Evolutionary conservation across 2,888 invertebrate species (phyloP).

Genomic region (Sepioteuthis lessoniana): DNA sequence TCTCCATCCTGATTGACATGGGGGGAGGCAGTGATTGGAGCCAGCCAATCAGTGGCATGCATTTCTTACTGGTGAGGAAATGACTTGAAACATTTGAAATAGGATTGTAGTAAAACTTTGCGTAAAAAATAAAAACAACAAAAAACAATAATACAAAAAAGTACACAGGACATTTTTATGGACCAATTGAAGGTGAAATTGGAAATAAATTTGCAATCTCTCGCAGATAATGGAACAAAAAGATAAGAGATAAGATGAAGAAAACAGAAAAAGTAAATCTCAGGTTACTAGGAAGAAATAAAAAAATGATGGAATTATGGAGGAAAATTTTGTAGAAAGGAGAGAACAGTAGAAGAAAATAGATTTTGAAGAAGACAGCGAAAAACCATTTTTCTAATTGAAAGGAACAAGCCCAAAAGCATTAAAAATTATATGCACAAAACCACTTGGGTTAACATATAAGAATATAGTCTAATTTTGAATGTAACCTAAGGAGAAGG

Average conservation of each 20-base stretch:
- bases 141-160: not conserved
- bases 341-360: not conserved
- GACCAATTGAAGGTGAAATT: slow-evolving; percentile 33
- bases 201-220: slow-evolving; percentile 33
- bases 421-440: not conserved
- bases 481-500: not conserved
- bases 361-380: not conserved
- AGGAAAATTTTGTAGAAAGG: not conserved
- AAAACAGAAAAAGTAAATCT: not conserved
- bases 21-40: not conserved
- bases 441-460: not conserved
- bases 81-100: slow-evolving; percentile 33
- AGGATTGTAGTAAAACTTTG: slow-evolving; percentile 4
- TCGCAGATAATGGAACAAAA: slow-evolving; percentile 4
- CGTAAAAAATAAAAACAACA: not conserved
- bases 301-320: not conserved
- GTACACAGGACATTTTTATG: slow-evolving; percentile 2
- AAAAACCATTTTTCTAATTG: slow-evolving; percentile 6
- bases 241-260: not conserved
- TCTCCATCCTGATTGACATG: not conserved
- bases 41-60: not conserved
- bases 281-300: not conserved
- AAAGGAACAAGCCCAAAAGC: slow-evolving; percentile 33
- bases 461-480: not conserved
- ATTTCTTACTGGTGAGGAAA: slow-evolving; percentile 6